A percentile compares a stretch with the other conserved stretches of the same genome.
Conservation (phyloP, 2,113 vertebrate species). For the Calypte anna region DNA sequence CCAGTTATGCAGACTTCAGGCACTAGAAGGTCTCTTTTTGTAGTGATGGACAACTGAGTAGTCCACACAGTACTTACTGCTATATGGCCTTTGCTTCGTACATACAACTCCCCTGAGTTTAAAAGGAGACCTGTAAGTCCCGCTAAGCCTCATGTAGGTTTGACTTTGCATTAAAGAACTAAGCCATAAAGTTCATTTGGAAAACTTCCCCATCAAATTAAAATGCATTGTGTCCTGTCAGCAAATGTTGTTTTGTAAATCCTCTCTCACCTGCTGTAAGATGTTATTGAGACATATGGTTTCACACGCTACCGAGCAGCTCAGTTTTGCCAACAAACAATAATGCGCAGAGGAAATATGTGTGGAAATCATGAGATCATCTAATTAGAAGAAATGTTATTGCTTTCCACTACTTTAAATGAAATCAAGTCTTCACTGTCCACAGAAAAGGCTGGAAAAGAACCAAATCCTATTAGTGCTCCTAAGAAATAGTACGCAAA, state of each 20-base stretch:
- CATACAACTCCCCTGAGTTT: not conserved
- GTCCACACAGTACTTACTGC: too few species aligned
- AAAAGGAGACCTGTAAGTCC: not conserved
- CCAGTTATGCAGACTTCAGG: not conserved
- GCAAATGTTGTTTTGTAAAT: conserved; percentile 43
- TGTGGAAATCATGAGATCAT: conserved; percentile 53
- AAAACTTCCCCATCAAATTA: conserved; percentile 38
- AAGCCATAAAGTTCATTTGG: conserved; percentile 7
- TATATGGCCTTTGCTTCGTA: not conserved
- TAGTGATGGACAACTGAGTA: not conserved
- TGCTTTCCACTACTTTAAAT: conserved; percentile 42
- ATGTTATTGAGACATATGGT: conserved; percentile 53
- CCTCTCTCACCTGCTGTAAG: conserved; percentile 26
- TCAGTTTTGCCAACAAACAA: conserved; percentile 35
- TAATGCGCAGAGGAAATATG: conserved; percentile 13
- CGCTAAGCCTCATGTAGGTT: not conserved
- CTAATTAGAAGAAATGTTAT: conserved; percentile 51
- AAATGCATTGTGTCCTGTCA: conserved; percentile 35
- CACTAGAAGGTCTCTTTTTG: not conserved
- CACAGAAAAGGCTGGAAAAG: conserved; percentile 1
- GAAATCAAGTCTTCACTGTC: not conserved
- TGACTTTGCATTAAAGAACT: not conserved
- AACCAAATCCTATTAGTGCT: not conserved
- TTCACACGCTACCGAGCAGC: conserved; percentile 53
- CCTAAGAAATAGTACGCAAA: not conserved